Evolutionary conservation across 2,113 vertebrate genomes (phyloP).

Genomic region (Mus spicilegus): DNA sequence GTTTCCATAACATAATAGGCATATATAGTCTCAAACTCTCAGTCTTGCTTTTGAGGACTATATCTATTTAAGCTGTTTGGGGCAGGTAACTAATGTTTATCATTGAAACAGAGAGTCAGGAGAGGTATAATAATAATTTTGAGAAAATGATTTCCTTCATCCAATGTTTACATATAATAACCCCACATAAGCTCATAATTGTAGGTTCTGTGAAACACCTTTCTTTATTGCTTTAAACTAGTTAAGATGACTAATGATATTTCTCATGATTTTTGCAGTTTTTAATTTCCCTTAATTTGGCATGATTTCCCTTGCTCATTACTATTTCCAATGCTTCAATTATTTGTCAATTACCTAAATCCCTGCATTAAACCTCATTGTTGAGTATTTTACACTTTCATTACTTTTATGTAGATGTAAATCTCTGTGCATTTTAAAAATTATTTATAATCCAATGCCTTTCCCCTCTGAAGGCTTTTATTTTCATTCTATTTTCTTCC

Average conservation of each 20-base stretch:
- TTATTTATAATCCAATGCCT: background rate
- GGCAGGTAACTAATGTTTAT: background rate
- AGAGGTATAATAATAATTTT: background rate
- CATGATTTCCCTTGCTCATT: background rate
- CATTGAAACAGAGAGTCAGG: background rate
- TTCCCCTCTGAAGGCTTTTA: background rate
- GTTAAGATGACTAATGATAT: background rate
- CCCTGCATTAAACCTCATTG: background rate
- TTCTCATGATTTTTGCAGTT: background rate
- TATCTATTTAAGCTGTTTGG: background rate
- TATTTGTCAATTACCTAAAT: background rate
- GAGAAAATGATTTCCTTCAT: background rate
- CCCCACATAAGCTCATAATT: background rate
- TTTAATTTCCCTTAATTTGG: background rate
- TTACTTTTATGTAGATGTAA: background rate
- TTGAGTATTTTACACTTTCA: background rate
- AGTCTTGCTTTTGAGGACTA: background rate
- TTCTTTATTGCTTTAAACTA: background rate
- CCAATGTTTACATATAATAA: background rate
- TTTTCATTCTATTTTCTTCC: background rate
- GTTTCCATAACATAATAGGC: background rate
- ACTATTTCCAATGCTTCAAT: background rate
- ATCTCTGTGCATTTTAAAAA: background rate
- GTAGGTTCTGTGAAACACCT: background rate
- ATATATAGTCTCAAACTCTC: background rate